Evolutionary conservation across 2,797 vertebrate genomes (phyloP).

Genomic region (Gila robusta): DNA sequence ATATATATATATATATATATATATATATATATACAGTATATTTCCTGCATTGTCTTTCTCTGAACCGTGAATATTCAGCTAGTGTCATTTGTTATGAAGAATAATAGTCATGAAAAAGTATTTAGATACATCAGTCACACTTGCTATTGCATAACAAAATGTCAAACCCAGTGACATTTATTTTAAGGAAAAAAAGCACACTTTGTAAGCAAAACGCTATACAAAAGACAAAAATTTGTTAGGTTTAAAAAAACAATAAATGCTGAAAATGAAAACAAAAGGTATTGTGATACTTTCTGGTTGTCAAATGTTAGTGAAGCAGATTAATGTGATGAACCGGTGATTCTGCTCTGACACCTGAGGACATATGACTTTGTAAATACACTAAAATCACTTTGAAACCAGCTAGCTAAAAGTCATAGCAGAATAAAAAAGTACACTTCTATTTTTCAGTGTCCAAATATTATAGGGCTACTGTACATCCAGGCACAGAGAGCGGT

Average conservation of each 20-base stretch:
- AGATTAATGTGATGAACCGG: background rate
- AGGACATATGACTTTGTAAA: background rate
- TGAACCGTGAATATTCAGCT: background rate
- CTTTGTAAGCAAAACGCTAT: background rate
- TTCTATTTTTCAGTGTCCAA: constrained; percentile 11
- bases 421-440: background rate
- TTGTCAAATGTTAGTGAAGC: background rate
- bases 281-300: background rate
- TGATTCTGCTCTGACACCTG: background rate
- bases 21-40: too few species aligned
- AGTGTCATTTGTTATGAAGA: background rate
- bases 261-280: background rate
- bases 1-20: too few species aligned
- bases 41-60: background rate
- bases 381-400: background rate
- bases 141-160: background rate
- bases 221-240: background rate
- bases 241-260: background rate
- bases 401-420: background rate
- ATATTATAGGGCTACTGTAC: background rate
- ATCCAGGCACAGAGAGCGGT: background rate
- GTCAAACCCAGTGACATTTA: background rate
- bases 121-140: background rate
- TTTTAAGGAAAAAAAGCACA: background rate
- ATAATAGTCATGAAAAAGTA: background rate